Evolutionary conservation across 2,888 invertebrate species (phyloP).

Genomic region (Anodontia alba): DNA sequence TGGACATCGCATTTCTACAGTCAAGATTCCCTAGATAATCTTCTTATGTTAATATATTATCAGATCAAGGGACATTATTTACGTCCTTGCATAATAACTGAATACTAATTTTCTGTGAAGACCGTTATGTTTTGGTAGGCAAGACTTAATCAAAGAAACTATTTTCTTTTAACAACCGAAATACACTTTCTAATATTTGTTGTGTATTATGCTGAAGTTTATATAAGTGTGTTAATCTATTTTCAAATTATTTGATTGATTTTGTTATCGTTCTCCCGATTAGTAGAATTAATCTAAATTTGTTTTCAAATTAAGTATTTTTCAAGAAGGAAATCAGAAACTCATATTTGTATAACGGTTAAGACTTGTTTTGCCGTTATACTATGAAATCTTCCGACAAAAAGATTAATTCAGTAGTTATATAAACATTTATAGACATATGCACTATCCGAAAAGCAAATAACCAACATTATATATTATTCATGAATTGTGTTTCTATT

Average conservation of each 20-base stretch:
- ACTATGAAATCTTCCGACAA: not conserved
- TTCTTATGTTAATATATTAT: constrained; percentile 4
- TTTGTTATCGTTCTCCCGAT: constrained; percentile 46
- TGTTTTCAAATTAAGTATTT: constrained; percentile 12
- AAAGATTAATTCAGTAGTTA: not conserved
- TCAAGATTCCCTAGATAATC: not conserved
- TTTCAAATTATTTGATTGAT: constrained; percentile 53
- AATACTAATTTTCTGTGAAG: not conserved
- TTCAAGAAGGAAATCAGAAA: constrained; percentile 11
- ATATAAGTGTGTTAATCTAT: constrained; percentile 41
- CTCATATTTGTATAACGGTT: constrained; percentile 5
- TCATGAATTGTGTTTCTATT: not conserved
- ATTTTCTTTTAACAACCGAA: constrained; percentile 42
- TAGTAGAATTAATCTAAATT: constrained; percentile 20
- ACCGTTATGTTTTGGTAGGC: not conserved
- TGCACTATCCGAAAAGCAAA: constrained; percentile 10
- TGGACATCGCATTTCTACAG: no score
- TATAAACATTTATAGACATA: constrained; percentile 6
- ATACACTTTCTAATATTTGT: constrained; percentile 49
- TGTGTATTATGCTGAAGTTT: constrained; percentile 37
- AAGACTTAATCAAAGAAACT: not conserved
- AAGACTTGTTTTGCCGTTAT: not conserved
- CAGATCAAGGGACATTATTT: not conserved
- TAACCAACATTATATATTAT: not conserved
- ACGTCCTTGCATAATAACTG: not conserved